phyloP scores from a whole-genome alignment of 2,797 vertebrate genomes.

The Crax fasciolata region DNA sequence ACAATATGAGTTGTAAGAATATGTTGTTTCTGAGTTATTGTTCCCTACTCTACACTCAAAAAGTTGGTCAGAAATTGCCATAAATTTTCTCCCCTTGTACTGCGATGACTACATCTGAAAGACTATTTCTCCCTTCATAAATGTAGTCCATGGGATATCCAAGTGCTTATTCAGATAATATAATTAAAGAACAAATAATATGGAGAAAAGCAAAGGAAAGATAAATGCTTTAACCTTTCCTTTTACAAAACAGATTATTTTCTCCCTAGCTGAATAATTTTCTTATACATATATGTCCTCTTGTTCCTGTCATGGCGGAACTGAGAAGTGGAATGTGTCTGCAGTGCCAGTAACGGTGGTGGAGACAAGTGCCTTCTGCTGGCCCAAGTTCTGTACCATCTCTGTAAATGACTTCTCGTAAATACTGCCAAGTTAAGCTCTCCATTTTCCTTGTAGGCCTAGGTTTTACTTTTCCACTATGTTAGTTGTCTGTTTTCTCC shows the following conservation, averaged over 20 bases:
- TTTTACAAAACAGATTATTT: background rate
- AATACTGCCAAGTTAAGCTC: background rate
- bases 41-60: background rate
- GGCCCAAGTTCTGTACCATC: background rate
- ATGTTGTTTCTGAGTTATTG: background rate
- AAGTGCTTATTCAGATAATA: background rate
- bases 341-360: background rate
- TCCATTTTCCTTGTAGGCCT: background rate
- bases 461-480: background rate
- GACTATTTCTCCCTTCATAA: background rate
- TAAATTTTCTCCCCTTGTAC: background rate
- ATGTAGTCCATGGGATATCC: background rate
- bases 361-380: background rate
- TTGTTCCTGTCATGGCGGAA: background rate
- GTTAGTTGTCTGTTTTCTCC: background rate
- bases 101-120: background rate
- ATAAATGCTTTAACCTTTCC: background rate
- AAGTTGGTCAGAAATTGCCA: background rate
- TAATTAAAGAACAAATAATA: background rate
- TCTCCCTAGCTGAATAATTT: background rate
- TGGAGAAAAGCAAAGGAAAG: background rate
- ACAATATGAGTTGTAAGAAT: background rate
- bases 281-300: background rate
- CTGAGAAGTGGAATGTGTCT: background rate
- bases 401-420: background rate